phyloP scores from a whole-genome alignment of 2,797 vertebrate genomes.

The Channallabes apus region DNA sequence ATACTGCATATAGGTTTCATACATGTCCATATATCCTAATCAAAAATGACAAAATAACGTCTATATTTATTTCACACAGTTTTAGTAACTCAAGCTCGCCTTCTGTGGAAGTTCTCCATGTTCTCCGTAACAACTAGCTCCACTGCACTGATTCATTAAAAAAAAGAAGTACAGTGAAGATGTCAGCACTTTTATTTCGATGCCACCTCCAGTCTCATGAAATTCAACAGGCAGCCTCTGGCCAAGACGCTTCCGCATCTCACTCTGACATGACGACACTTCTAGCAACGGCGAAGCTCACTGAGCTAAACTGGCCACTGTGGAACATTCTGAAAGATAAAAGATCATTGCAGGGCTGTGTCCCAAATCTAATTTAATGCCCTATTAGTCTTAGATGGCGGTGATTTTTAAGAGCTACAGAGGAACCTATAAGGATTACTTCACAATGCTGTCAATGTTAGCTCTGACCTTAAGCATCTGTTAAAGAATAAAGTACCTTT shows the following conservation, averaged over 20 bases:
- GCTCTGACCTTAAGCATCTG: neutral
- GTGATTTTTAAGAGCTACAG: conserved; percentile 3
- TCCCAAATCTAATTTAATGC: conserved; percentile 23
- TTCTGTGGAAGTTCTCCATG: neutral
- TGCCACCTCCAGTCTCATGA: conserved; percentile 9
- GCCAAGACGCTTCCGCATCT: neutral
- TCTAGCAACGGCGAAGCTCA: neutral
- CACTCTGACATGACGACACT: conserved; percentile 8
- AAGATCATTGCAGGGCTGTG: neutral
- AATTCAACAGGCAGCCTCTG: conserved; percentile 19
- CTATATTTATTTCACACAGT: neutral
- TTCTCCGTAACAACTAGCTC: neutral
- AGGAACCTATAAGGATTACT: neutral
- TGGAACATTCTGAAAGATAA: conserved; percentile 14
- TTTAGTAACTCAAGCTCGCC: neutral
- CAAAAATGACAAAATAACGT: neutral
- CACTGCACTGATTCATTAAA: neutral
- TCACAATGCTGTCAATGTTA: neutral
- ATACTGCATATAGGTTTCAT: too few species aligned
- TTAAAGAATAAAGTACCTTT: neutral
- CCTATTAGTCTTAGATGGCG: neutral
- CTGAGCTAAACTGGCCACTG: neutral
- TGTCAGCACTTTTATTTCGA: neutral
- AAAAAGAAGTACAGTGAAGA: neutral
- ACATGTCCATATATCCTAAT: too few species aligned